A percentile compares a stretch with the other conserved stretches of the same genome.
These are phyloP conservation scores for Urophycis tenuis DNA, from an alignment of 2,797 vertebrate genomes.

Conservation along the genomic window DNA sequence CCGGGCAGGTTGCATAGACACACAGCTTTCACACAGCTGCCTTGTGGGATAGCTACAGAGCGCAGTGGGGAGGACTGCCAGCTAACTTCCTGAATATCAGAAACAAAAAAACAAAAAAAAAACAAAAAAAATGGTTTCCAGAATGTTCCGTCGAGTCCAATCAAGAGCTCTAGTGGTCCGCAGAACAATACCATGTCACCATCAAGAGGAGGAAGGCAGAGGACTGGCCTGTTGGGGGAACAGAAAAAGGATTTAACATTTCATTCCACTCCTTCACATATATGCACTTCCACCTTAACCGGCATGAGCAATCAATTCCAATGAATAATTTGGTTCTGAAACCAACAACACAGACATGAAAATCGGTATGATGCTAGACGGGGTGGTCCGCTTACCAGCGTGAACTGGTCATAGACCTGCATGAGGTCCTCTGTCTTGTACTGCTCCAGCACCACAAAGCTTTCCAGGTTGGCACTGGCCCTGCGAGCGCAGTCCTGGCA, in stretches of 20 bases:
- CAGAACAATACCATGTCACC: slow-evolving; percentile 68
- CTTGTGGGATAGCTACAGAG: slow-evolving; percentile 93
- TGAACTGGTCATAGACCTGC: slow-evolving; percentile 98
- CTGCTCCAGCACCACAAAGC: slow-evolving; percentile 92
- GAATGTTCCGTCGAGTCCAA: slow-evolving; percentile 56
- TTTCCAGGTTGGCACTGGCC: slow-evolving; percentile 79
- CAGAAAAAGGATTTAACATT: neutral
- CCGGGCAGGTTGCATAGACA: slow-evolving; percentile 98
- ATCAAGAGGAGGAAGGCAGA: slow-evolving; percentile 93
- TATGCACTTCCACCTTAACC: neutral
- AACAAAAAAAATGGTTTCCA: slow-evolving; percentile 23
- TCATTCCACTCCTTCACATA: neutral
- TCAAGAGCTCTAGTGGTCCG: slow-evolving; percentile 74
- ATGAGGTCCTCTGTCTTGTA: slow-evolving; percentile 95
- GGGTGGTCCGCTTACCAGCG: slow-evolving; percentile 81
- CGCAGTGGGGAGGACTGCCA: slow-evolving; percentile 83
- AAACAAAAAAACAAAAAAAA: too few relatives aligned
- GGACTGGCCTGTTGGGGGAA: slow-evolving; percentile 79
- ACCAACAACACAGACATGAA: neutral
- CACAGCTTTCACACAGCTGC: slow-evolving; percentile 97
- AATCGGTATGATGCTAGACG: neutral
- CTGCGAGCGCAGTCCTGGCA: slow-evolving; percentile 87
- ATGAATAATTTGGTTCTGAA: neutral
- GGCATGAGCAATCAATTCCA: neutral
- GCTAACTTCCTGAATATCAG: slow-evolving; percentile 98